Evolutionary conservation across 64 coral and sea anemone species (phyloP).

Genomic region (Stylophora pistillata): DNA sequence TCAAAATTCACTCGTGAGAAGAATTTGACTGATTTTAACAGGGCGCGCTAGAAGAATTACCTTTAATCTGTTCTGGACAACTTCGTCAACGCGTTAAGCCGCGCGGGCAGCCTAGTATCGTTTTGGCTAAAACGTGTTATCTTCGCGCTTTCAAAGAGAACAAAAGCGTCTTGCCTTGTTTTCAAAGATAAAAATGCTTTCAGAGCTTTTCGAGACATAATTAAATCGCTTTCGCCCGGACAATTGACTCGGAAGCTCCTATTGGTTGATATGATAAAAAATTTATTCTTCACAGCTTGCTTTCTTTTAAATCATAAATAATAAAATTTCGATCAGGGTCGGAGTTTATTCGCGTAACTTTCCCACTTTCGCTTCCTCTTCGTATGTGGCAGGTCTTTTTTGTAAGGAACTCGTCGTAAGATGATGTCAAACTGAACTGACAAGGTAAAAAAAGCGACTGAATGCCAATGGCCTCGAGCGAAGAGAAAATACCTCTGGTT

Average conservation of each 20-base stretch:
- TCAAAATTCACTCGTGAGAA: too few relatives aligned
- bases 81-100: too few relatives aligned
- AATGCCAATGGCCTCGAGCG: background rate
- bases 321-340: background rate
- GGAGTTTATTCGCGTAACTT: background rate
- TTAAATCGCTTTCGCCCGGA: background rate
- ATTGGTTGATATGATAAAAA: background rate
- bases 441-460: background rate
- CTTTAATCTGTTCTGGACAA: too few relatives aligned
- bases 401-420: background rate
- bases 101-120: too few relatives aligned
- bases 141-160: too few relatives aligned
- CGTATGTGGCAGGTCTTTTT: background rate
- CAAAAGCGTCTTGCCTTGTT: too few relatives aligned
- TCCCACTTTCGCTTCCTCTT: background rate
- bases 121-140: too few relatives aligned
- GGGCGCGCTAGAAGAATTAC: too few relatives aligned
- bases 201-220: background rate
- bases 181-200: too few relatives aligned
- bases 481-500: slow-evolving; percentile 16
- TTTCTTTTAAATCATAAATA: slow-evolving; percentile 42
- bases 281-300: background rate
- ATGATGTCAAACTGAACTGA: background rate
- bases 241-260: background rate
- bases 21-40: too few relatives aligned